These are phyloP conservation scores for Fragum fragum DNA, from an alignment of 2,888 invertebrate genomes.

Conservation along the genomic window DNA sequence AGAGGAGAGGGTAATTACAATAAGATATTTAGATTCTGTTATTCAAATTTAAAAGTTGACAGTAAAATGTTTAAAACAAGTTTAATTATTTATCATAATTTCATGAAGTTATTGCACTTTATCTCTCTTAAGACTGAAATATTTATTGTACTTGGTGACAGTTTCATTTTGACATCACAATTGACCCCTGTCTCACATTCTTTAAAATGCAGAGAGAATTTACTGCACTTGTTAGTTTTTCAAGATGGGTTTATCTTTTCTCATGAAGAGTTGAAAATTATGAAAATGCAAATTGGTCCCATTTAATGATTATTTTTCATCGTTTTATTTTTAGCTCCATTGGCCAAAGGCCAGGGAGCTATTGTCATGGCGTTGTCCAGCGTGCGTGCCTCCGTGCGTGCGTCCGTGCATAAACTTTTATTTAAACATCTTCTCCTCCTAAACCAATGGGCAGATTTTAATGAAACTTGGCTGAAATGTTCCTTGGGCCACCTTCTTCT, in stretches of 20 bases:
- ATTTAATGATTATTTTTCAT: too few relatives aligned
- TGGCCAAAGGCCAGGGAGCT: too few relatives aligned
- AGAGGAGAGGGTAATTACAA: too few relatives aligned
- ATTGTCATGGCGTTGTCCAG: too few relatives aligned
- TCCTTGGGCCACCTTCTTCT: too few relatives aligned
- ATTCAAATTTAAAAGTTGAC: background rate
- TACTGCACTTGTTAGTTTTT: background rate
- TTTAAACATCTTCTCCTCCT: too few relatives aligned
- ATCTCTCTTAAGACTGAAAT: background rate
- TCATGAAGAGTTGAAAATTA: background rate
- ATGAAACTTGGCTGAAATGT: too few relatives aligned
- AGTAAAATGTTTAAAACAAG: background rate
- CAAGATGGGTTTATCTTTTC: background rate
- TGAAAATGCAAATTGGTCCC: too few relatives aligned
- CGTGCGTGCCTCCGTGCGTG: too few relatives aligned
- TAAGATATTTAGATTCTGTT: background rate
- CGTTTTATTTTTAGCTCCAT: too few relatives aligned
- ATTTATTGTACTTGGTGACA: background rate
- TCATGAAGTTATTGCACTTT: background rate
- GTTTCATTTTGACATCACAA: background rate
- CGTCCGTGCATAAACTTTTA: too few relatives aligned
- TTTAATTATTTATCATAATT: conserved; percentile 9
- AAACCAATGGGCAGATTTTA: too few relatives aligned
- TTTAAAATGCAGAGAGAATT: background rate
- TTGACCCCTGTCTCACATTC: conserved; percentile 10